These are phyloP conservation scores for Drosophila eugracilis DNA, from an alignment of 1,140 invertebrate genomes.

Conservation along the genomic window DNA sequence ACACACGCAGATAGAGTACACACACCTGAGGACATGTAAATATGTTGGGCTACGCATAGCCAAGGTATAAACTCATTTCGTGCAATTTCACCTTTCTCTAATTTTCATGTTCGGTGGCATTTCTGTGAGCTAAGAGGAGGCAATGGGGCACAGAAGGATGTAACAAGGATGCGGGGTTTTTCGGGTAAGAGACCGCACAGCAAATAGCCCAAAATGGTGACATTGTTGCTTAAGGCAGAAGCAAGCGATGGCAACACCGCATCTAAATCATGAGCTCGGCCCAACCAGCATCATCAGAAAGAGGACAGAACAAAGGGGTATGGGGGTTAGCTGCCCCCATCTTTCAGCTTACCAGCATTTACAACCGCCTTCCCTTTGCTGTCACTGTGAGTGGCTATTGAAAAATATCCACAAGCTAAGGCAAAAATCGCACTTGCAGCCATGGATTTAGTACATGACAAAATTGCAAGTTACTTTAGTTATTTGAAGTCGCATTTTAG, in stretches of 20 bases:
- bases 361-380: not conserved
- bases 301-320: slow-evolving; percentile 12
- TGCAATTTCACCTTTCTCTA: slow-evolving; percentile 74
- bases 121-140: not conserved
- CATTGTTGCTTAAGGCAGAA: slow-evolving; percentile 54
- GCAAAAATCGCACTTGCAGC: slow-evolving; percentile 50
- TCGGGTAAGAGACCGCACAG: not conserved
- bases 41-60: slow-evolving; percentile 56
- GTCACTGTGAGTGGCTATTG: slow-evolving; percentile 44
- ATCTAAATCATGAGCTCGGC: slow-evolving; percentile 51
- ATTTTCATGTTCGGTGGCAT: slow-evolving; percentile 72
- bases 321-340: slow-evolving; percentile 1
- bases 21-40: slow-evolving; percentile 57
- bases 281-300: slow-evolving; percentile 31
- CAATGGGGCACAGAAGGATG: not conserved
- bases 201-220: slow-evolving; percentile 59
- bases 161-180: slow-evolving; percentile 1
- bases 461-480: slow-evolving; percentile 5
- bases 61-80: slow-evolving; percentile 64
- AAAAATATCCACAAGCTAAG: slow-evolving; percentile 59
- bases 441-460: slow-evolving; percentile 52
- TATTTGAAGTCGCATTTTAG: not conserved
- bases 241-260: slow-evolving; percentile 22
- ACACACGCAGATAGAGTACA: slow-evolving; percentile 9
- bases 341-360: too few species aligned